Evolutionary conservation across 2,113 vertebrate species (phyloP), one percentile per base, ranked within the genome.

Genomic region (Pyrgilauda ruficollis): DNA sequence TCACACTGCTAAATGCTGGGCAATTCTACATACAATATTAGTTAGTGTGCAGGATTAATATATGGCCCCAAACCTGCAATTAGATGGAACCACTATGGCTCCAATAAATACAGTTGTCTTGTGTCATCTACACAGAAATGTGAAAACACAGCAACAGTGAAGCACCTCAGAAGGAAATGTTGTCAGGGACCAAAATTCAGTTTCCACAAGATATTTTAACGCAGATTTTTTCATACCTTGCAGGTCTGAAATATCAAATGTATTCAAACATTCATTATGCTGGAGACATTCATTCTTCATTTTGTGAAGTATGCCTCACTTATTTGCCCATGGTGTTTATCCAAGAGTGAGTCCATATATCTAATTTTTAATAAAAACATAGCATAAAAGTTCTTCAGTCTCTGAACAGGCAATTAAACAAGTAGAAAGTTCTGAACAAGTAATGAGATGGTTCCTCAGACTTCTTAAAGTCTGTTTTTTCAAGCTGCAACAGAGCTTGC

Each of bases 391-490:
- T 83, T 87, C 78, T 91, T 79, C 41, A 87, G 63, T 55, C 61
- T 88, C 79, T 81, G n/a, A 79, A 68, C 30, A 78, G 28, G 66
- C 93, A 96, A 92, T 94, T 82, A 95, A 93, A 63, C 35, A 82
- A 82, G 83, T 3, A 90, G 69, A 87, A 95, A 87, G 24, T 74
- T 90, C 66, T 81, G 47, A 93, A 80, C 64, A 90, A 67, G 49
- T 90, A 96, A 90, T 87, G 69, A 93, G 81, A 91, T 63, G 31
- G 84, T 43, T 97, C 92, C 86, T 94, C 79, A 61, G 58, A 86
- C 62, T 75, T 82, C 35, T 84, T 55, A 96, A 90, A 94, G 68
- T 9, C 19, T 77, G 59, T 53, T 83, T 97, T 87, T 84, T 61
- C 64, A 76, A 87, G 67, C 82, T 89, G 64, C 67, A 69, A 16